phyloP scores from a whole-genome alignment of 2,113 vertebrate genomes.

The Trematomus loennbergii region DNA sequence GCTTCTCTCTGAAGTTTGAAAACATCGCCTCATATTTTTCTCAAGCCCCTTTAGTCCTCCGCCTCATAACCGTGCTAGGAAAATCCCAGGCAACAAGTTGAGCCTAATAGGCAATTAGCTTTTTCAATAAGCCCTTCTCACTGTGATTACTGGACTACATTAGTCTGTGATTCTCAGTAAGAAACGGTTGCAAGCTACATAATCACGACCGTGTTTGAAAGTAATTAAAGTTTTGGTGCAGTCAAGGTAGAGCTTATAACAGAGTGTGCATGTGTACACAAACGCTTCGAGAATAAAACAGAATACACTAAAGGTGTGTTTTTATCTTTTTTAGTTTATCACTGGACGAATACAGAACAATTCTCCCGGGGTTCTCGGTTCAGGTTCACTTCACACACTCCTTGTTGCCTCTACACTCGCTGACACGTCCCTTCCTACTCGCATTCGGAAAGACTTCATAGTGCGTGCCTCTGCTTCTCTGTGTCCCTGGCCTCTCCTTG shows the following conservation, averaged over 20 bases:
- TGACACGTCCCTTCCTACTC: constrained; percentile 70
- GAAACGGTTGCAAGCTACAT: constrained; percentile 49
- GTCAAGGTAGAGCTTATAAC: constrained; percentile 21
- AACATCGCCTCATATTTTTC: constrained; percentile 64
- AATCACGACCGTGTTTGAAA: constrained; percentile 40
- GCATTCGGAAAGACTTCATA: constrained; percentile 66
- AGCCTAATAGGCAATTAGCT: constrained; percentile 71
- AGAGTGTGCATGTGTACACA: neutral
- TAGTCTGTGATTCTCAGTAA: constrained; percentile 39
- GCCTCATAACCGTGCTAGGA: constrained; percentile 30
- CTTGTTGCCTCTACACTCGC: constrained; percentile 32
- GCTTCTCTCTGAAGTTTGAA: constrained; percentile 72
- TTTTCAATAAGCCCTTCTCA: constrained; percentile 59
- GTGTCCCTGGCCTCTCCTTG: constrained; percentile 79
- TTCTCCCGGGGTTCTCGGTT: constrained; percentile 46
- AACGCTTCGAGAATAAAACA: constrained; percentile 11
- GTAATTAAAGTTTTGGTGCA: constrained; percentile 46
- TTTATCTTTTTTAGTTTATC: constrained; percentile 10
- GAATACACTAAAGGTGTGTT: neutral
- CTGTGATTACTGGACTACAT: constrained; percentile 55
- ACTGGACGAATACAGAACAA: constrained; percentile 24
- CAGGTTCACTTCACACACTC: constrained; percentile 64
- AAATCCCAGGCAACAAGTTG: constrained; percentile 66
- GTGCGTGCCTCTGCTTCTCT: constrained; percentile 47
- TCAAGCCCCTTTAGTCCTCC: constrained; percentile 47